Evolutionary conservation across 2,113 vertebrate genomes (phyloP).

Genomic region (western clawed frog (Xenopus tropicalis)): DNA sequence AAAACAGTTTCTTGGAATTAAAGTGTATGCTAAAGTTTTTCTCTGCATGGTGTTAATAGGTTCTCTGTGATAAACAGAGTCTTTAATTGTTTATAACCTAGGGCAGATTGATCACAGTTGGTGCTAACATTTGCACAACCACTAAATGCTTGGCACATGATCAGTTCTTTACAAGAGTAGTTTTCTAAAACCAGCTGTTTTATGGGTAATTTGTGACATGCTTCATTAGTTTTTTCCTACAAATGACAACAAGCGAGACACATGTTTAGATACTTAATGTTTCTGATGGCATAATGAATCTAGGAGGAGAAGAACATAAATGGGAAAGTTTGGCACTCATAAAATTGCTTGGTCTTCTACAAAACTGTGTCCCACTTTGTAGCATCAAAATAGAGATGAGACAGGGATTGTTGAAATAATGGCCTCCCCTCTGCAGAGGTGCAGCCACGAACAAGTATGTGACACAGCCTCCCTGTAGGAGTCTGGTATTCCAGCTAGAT

Average conservation of each 20-base stretch:
- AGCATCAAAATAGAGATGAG: too few relatives aligned
- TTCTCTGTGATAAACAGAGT: not conserved
- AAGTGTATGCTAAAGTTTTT: not conserved
- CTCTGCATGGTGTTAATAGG: constrained; percentile 30
- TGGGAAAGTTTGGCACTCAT: too few relatives aligned
- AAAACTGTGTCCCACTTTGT: too few relatives aligned
- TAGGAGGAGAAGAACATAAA: not conserved
- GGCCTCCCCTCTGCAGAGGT: too few relatives aligned
- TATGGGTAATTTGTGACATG: constrained; percentile 8
- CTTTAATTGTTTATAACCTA: constrained; percentile 1
- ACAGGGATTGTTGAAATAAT: too few relatives aligned
- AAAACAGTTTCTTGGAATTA: not conserved
- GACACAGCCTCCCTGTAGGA: too few relatives aligned
- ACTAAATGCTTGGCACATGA: constrained; percentile 16
- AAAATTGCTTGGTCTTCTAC: too few relatives aligned
- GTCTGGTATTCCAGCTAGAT: too few relatives aligned
- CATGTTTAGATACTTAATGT: constrained; percentile 3
- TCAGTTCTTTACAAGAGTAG: constrained; percentile 13
- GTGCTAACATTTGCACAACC: constrained; percentile 1
- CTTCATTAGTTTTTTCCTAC: not conserved
- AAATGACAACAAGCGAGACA: constrained; percentile 14
- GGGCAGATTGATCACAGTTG: constrained; percentile 27
- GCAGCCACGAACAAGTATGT: too few relatives aligned
- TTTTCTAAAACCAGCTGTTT: constrained; percentile 27
- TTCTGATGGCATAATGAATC: constrained; percentile 6